Percentiles rank a stretch among this genome's conserved stretches.
These are phyloP conservation scores for Phataginus tetradactyla DNA, from an alignment of 2,797 vertebrate genomes.

Conservation along the genomic window DNA sequence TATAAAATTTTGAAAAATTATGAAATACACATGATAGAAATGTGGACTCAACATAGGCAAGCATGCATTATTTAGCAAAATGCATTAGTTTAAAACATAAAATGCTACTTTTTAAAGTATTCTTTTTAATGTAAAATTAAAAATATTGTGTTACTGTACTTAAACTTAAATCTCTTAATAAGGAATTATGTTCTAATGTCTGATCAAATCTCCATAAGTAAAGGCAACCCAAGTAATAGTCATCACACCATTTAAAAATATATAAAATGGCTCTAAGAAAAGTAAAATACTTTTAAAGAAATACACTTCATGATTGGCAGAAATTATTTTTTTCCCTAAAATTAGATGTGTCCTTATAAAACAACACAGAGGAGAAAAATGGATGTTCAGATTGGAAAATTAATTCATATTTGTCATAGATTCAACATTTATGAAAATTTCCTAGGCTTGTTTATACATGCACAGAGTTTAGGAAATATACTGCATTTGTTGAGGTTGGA, in stretches of 20 bases:
- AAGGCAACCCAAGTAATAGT: neutral
- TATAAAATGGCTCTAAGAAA: neutral
- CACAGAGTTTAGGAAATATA: neutral
- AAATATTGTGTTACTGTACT: neutral
- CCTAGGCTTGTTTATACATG: neutral
- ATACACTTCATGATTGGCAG: neutral
- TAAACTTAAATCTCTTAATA: neutral
- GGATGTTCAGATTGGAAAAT: neutral
- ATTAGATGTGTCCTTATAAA: neutral
- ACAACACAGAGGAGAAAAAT: neutral
- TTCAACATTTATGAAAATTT: neutral
- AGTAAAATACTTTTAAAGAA: neutral
- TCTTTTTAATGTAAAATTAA: neutral
- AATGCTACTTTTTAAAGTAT: neutral
- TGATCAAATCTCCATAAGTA: neutral
- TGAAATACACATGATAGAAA: neutral
- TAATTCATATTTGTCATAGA: neutral
- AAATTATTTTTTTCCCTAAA: neutral
- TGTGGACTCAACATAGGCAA: neutral
- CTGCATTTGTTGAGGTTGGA: neutral
- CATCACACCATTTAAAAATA: neutral
- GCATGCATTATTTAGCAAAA: conserved; percentile 41
- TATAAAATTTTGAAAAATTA: neutral
- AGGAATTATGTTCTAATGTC: neutral
- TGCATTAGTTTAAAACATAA: neutral